Percentiles rank a stretch among this genome's conserved stretches.
These are phyloP conservation scores for Mystacides longicornis DNA, from an alignment of 2,888 invertebrate genomes.

Conservation along the genomic window DNA sequence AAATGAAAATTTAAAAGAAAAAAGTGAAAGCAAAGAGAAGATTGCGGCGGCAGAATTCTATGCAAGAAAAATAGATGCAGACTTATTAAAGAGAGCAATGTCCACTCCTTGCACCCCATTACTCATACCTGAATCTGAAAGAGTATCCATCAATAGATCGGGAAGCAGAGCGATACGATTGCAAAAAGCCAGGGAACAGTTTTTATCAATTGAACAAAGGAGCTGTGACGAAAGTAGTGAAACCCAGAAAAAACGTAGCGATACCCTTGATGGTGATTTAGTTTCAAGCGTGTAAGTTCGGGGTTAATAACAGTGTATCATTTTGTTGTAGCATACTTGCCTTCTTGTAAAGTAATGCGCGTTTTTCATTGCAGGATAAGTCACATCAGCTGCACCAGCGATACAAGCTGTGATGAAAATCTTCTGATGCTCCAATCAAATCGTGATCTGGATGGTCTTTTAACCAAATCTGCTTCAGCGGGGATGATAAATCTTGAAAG, in stretches of 20 bases:
- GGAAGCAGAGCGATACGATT: constrained; percentile 52
- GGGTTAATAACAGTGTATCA: not conserved
- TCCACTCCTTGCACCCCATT: constrained; percentile 24
- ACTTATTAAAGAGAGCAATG: constrained; percentile 28
- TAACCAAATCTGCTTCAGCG: constrained; percentile 68
- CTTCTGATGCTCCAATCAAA: constrained; percentile 28
- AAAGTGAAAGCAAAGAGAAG: not conserved
- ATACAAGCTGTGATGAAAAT: constrained; percentile 40
- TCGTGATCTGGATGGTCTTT: constrained; percentile 34
- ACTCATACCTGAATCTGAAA: constrained; percentile 19
- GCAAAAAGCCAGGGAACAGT: constrained; percentile 65
- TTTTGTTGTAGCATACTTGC: not conserved
- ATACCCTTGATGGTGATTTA: constrained; percentile 23
- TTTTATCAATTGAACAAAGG: constrained; percentile 38
- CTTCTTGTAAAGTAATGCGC: not conserved
- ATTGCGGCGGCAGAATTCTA: not conserved
- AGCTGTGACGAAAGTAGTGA: constrained; percentile 16
- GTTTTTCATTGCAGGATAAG: constrained; percentile 38
- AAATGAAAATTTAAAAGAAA: not conserved
- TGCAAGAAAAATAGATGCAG: constrained; percentile 21
- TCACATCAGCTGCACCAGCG: constrained; percentile 58
- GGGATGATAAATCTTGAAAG: constrained; percentile 69
- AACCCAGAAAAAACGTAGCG: constrained; percentile 17
- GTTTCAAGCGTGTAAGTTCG: constrained; percentile 20
- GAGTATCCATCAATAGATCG: constrained; percentile 22